These are phyloP conservation scores for Gorsachius goisagi DNA, from an alignment of 2,113 vertebrate species.

Conservation along the genomic window DNA sequence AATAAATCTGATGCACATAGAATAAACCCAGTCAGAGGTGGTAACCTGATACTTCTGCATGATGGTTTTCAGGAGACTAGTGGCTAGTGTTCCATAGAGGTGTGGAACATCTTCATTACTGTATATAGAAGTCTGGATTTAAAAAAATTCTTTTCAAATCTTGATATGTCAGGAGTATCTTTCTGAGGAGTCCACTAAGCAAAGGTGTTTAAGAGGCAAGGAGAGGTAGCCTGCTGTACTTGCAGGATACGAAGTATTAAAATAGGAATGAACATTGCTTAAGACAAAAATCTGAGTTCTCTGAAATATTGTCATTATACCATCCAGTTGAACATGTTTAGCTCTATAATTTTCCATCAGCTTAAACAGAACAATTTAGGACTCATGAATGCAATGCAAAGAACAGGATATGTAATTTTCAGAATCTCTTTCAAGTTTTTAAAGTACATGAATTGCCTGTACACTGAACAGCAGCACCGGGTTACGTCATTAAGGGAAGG, in stretches of 20 bases:
- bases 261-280: neutral
- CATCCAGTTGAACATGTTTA: neutral
- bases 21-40: neutral
- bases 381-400: neutral
- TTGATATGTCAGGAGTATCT: neutral
- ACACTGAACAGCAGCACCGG: neutral
- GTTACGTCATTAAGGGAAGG: neutral
- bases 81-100: neutral
- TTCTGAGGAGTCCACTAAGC: neutral
- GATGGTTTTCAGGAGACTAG: neutral
- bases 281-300: neutral
- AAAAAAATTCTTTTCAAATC: neutral
- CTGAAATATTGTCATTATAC: neutral
- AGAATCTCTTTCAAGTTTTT: neutral
- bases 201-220: neutral
- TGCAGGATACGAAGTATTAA: neutral
- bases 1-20: constrained; percentile 43
- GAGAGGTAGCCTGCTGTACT: neutral
- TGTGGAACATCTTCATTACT: neutral
- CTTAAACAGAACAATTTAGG: neutral
- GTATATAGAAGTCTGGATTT: neutral
- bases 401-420: neutral
- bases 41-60: neutral
- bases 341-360: neutral
- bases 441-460: neutral